A percentile compares a stretch with the other conserved stretches of the same genome.
Evolutionary conservation across 2,797 vertebrate genomes (phyloP).

Genomic region (Diplodus sargus): DNA sequence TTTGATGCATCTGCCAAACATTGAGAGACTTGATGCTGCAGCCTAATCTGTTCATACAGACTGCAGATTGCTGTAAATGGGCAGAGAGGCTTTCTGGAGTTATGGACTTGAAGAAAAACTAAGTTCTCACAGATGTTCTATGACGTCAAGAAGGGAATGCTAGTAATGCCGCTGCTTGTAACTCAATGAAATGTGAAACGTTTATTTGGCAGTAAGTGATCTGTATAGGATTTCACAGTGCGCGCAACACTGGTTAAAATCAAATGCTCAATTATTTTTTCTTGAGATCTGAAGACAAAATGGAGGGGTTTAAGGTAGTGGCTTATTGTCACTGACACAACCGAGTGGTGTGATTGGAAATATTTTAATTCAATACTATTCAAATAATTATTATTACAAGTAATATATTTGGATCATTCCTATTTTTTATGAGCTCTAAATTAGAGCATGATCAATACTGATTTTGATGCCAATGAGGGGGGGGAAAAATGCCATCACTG

Average conservation of each 20-base stretch:
- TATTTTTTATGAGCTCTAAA: too few species aligned
- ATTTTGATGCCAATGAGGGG: too few species aligned
- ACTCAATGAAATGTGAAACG: constrained; percentile 36
- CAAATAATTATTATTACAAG: not conserved
- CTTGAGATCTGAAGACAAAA: not conserved
- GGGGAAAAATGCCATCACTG: too few species aligned
- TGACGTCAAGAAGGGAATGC: constrained; percentile 47
- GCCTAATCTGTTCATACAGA: constrained; percentile 58
- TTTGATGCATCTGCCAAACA: constrained; percentile 74
- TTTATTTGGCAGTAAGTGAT: constrained; percentile 8
- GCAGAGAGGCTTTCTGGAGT: constrained; percentile 41
- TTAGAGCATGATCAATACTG: too few species aligned
- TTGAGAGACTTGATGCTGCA: constrained; percentile 54
- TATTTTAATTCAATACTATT: not conserved
- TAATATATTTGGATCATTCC: not conserved
- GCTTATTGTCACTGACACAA: not conserved
- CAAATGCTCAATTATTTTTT: not conserved
- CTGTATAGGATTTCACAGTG: constrained; percentile 14
- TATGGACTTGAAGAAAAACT: constrained; percentile 53
- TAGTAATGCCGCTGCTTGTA: not conserved
- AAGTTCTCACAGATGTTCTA: constrained; percentile 65
- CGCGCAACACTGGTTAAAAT: not conserved
- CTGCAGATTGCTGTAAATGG: constrained; percentile 54
- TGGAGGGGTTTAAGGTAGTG: not conserved
- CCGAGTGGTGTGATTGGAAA: not conserved